Base-by-base conservation (phyloP, 2,888 invertebrate genomes). In the Loripinus fragilis region DNA sequence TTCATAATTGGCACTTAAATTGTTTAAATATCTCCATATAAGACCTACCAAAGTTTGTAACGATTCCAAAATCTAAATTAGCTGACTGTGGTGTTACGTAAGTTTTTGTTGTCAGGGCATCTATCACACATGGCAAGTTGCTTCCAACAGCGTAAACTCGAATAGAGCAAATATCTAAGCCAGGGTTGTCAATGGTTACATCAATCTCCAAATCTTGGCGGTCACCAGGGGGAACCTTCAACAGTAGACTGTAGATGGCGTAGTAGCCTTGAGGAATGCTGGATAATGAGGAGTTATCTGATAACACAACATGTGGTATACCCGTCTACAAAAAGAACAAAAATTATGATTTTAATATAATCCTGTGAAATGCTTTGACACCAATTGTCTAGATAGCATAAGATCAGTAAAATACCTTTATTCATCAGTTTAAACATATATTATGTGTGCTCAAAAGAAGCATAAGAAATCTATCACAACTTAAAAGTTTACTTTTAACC, bases 31-130 rank as follows among this genome's bases (percentile, higher is more conserved):
- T n/a, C n/a, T n/a, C n/a, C n/a, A n/a, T n/a, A n/a, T n/a, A 38
- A 38, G 5, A 77, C 78, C 69, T 73, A 87, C 89, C 87, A 71
- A 84, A 85, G 68, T 87, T 87, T 25, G 85, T 84, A 0, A 86
- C 69, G 3, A 77, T 48, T 0, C 85, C 85, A 12, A 85, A 50
- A 30, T 86, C 82, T 0, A 87, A 38, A 0, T 55, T 68, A 0
- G 74, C 83, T 17, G 76, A 35, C 17, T 67, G 70, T n/a, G 79
- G 78, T 0, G 80, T 55, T 2, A 81, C 81, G 33, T 79, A 35
- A 1, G 68, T 71, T 28, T 79, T 68, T 0, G 77, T 71, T 1
- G 71, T 68, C 15, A 78, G 65, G 28, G 74, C 75, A 64, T 83
- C 80, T n/a, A 48, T 35, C 0, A 85, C 74, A 69, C 89, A 89